These are phyloP conservation scores for Lordiphosa stackelbergi DNA, from an alignment of 1,140 invertebrate genomes.

Conservation along the genomic window DNA sequence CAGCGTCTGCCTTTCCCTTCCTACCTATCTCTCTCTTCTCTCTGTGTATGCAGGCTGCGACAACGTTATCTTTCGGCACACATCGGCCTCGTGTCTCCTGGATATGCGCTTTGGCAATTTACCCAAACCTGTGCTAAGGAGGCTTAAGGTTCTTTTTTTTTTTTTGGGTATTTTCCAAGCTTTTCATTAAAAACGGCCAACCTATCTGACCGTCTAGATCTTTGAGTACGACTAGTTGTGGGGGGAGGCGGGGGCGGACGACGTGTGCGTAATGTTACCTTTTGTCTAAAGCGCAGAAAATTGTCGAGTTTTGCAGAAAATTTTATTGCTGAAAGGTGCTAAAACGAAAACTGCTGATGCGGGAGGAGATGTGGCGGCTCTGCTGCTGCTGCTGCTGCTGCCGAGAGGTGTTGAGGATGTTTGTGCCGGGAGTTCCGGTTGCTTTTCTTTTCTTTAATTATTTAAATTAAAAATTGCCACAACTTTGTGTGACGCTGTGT, in stretches of 20 bases:
- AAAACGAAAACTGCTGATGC: slow-evolving; percentile 73
- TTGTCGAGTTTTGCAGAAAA: slow-evolving; percentile 70
- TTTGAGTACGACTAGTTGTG: slow-evolving; percentile 50
- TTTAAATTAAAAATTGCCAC: slow-evolving; percentile 68
- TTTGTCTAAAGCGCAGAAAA: slow-evolving; percentile 64
- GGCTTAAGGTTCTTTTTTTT: slow-evolving; percentile 1
- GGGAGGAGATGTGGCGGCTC: not conserved
- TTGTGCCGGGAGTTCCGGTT: slow-evolving; percentile 1
- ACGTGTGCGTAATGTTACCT: slow-evolving; percentile 47
- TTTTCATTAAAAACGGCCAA: slow-evolving; percentile 66
- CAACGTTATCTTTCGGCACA: too few species aligned
- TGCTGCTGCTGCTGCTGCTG: not conserved
- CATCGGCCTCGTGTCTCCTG: too few species aligned
- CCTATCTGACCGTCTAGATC: slow-evolving; percentile 59
- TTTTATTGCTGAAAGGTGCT: slow-evolving; percentile 75
- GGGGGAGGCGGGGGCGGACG: not conserved
- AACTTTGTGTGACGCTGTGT: slow-evolving; percentile 28
- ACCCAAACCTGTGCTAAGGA: too few species aligned
- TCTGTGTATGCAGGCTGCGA: too few species aligned
- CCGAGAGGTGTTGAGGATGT: not conserved
- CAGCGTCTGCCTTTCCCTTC: not conserved
- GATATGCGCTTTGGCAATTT: too few species aligned
- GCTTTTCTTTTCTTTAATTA: slow-evolving; percentile 59
- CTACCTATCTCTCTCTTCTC: not conserved
- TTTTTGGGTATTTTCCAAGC: slow-evolving; percentile 29